Evolutionary conservation across 2,888 invertebrate species (phyloP).

Genomic region (Caenorhabditis becei): DNA sequence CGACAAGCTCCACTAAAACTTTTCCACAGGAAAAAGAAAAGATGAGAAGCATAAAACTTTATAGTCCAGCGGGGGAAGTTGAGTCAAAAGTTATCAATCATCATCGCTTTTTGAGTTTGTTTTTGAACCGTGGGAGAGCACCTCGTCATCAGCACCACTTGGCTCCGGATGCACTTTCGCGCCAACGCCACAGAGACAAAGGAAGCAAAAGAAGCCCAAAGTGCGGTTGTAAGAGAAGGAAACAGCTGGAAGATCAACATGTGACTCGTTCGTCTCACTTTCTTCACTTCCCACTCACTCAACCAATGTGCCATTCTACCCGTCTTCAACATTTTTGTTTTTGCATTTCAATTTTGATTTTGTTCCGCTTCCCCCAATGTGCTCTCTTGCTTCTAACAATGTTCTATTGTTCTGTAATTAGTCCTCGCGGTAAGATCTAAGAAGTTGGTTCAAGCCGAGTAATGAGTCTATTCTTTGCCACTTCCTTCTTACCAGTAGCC

Average conservation of each 20-base stretch:
- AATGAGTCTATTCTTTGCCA: constrained; percentile 61
- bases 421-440: constrained; percentile 43
- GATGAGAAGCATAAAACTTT: no score
- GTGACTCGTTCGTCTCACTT: constrained; percentile 42
- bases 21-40: no score
- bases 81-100: constrained; percentile 19
- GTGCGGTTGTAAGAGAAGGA: constrained; percentile 38
- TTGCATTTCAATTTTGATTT: constrained; percentile 7
- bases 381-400: background rate
- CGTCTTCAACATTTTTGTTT: constrained; percentile 26
- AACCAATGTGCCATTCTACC: constrained; percentile 9
- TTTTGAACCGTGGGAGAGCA: constrained; percentile 23
- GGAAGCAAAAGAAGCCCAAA: constrained; percentile 10
- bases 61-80: no score
- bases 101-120: constrained; percentile 2
- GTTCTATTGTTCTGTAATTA: constrained; percentile 49
- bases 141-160: constrained; percentile 16
- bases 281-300: constrained; percentile 36
- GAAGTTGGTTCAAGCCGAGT: constrained; percentile 18
- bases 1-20: no score
- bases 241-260: constrained; percentile 52
- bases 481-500: constrained; percentile 16
- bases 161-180: constrained; percentile 33
- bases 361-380: background rate
- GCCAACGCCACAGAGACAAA: constrained; percentile 30